phyloP scores from a whole-genome alignment of 2,797 vertebrate genomes.

The Phoebastria nigripes region DNA sequence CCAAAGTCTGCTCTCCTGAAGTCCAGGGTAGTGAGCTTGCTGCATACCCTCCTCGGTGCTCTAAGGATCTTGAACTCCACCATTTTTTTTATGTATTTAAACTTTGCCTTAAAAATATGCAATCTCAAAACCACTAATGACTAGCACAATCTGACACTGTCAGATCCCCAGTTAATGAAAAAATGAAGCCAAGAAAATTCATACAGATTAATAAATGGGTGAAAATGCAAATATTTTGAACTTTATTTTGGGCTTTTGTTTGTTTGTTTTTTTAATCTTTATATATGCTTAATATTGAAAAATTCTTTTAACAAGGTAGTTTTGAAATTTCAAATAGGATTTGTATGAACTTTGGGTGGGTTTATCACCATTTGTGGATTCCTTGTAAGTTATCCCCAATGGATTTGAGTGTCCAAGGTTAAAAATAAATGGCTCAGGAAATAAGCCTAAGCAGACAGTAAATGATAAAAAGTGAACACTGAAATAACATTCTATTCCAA shows the following conservation, averaged over 20 bases:
- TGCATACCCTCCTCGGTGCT: no score
- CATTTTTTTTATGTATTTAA: background rate
- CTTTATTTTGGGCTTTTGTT: fast-evolving
- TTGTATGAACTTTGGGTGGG: background rate
- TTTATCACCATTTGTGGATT: background rate
- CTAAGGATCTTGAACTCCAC: no score
- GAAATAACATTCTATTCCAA: background rate
- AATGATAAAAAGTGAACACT: background rate
- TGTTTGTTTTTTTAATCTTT: background rate
- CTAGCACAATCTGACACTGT: background rate
- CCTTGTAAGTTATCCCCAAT: background rate
- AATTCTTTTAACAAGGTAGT: background rate
- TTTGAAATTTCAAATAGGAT: background rate
- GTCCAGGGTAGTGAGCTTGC: no score
- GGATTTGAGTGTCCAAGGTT: background rate
- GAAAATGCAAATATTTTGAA: background rate
- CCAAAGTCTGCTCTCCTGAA: no score
- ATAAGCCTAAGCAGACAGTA: background rate
- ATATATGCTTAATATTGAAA: background rate
- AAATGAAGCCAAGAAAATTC: background rate
- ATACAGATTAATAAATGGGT: background rate
- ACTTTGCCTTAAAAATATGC: background rate
- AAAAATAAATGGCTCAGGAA: background rate
- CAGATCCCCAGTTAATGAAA: background rate
- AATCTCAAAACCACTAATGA: background rate